A percentile compares a stretch with the other conserved stretches of the same genome.
phyloP scores from a whole-genome alignment of 2,113 vertebrate genomes.

The Mellivora capensis region DNA sequence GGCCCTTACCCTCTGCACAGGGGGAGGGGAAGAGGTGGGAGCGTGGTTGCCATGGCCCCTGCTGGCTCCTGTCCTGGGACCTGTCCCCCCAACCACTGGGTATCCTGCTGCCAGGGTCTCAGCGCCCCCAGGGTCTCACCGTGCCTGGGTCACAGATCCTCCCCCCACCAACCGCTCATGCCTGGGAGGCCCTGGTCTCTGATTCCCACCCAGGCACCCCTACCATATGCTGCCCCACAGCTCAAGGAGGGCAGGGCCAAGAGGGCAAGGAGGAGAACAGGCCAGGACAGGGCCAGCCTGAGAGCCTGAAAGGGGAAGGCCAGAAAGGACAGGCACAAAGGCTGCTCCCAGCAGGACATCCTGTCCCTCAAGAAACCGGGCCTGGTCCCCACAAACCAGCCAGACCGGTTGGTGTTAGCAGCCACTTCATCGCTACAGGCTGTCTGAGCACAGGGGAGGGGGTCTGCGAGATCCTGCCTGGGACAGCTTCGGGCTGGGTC shows the following conservation, averaged over 20 bases:
- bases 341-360: background rate
- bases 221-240: background rate
- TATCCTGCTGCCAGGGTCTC: background rate
- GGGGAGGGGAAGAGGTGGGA: background rate
- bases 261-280: background rate
- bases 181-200: background rate
- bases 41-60: rapidly evolving
- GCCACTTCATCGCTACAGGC: background rate
- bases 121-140: background rate
- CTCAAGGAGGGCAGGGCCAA: background rate
- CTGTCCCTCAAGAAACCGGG: background rate
- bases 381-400: constrained; percentile 41
- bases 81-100: background rate
- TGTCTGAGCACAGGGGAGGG: background rate
- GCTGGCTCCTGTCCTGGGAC: background rate
- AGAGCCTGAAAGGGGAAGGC: background rate
- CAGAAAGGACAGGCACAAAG: background rate
- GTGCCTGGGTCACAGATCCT: too few relatives aligned
- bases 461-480: background rate
- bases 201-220: background rate
- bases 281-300: background rate
- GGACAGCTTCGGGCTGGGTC: background rate
- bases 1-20: background rate
- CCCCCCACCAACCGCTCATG: background rate
- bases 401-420: constrained; percentile 33